phyloP scores from a whole-genome alignment of 1,140 invertebrate genomes.

The Trichomalopsis sarcophagae region DNA sequence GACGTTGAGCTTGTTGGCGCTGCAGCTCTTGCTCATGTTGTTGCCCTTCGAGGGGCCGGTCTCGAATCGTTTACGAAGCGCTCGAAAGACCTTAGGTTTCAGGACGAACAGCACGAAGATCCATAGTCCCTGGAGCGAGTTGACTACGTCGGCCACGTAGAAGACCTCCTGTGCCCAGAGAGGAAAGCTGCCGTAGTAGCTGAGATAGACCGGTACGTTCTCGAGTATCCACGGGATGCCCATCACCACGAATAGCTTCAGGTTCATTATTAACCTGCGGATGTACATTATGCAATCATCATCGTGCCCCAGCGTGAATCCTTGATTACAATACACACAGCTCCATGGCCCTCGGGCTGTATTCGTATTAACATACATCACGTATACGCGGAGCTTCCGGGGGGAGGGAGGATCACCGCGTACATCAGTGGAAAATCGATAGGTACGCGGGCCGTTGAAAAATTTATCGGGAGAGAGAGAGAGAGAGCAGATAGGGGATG shows the following conservation, averaged over 20 bases:
- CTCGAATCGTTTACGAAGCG: constrained; percentile 57
- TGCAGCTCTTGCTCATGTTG: background rate
- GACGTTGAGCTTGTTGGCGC: constrained; percentile 43
- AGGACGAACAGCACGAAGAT: constrained; percentile 81
- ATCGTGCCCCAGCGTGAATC: too few relatives aligned
- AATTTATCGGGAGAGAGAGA: too few relatives aligned
- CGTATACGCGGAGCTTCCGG: too few relatives aligned
- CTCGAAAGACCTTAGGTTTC: constrained; percentile 76
- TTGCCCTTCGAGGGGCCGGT: background rate
- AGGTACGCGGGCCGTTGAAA: too few relatives aligned
- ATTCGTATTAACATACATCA: too few relatives aligned
- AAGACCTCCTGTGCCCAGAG: constrained; percentile 51
- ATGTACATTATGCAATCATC: background rate
- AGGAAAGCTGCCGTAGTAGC: constrained; percentile 36
- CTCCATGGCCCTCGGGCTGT: too few relatives aligned
- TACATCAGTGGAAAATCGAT: too few relatives aligned
- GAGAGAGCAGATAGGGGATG: too few relatives aligned
- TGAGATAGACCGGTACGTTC: constrained; percentile 75
- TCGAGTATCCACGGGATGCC: constrained; percentile 84
- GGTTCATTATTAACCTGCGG: constrained; percentile 80
- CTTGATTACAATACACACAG: too few relatives aligned
- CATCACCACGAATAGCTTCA: constrained; percentile 86
- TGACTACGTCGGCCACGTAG: constrained; percentile 76
- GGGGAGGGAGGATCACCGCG: too few relatives aligned
- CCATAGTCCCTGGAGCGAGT: constrained; percentile 79